Evolutionary conservation across 2,113 vertebrate species (phyloP).

Genomic region (Ochotona curzoniae): DNA sequence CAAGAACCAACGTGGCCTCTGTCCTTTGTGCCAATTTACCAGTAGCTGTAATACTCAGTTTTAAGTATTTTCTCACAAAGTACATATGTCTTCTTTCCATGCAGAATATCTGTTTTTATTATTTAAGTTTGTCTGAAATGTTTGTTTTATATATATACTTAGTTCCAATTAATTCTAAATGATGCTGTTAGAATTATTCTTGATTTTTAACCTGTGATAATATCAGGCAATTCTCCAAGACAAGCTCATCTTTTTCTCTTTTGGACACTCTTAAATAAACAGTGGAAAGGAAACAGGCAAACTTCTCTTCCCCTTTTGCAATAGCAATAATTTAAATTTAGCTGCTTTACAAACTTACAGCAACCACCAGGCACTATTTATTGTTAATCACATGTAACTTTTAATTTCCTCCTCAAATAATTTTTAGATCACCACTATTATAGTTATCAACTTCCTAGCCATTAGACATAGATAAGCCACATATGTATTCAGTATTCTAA

Average conservation of each 20-base stretch:
- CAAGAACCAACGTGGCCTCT: no score
- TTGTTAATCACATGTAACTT: neutral
- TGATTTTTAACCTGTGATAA: neutral
- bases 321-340: neutral
- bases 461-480: neutral
- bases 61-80: neutral
- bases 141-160: neutral
- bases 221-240: neutral
- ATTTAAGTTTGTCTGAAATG: neutral
- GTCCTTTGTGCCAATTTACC: no score
- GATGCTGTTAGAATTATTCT: neutral
- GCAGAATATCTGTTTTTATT: neutral
- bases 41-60: neutral
- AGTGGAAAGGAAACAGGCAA: neutral
- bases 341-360: neutral
- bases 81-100: neutral
- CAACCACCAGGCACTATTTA: no score
- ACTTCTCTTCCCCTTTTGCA: neutral
- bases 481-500: neutral
- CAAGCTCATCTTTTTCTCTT: neutral
- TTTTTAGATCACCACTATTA: neutral
- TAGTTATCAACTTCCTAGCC: neutral
- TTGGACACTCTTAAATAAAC: neutral
- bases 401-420: neutral
- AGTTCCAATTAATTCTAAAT: neutral